Base-by-base conservation (phyloP, 2,888 invertebrate genomes). In the Malachius bipustulatus region DNA sequence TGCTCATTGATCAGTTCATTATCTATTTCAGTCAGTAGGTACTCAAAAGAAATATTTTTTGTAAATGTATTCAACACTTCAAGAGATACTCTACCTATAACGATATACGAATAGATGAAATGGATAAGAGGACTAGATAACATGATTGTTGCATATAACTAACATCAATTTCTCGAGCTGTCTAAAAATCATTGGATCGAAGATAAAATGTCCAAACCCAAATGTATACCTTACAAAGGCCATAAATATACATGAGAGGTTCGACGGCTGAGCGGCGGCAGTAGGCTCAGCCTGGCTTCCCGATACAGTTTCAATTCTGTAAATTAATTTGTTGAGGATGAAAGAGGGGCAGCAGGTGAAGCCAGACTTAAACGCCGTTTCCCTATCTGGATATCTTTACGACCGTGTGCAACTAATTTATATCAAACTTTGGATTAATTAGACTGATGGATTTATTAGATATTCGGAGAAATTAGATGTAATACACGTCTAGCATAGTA, bases 81-180 rank as follows among this genome's bases (percentile, higher is more conserved):
- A n/a, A n/a, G n/a, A n/a, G n/a, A n/a, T n/a, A n/a, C n/a, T n/a
- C n/a, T n/a, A n/a, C n/a, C n/a, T n/a, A n/a, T n/a, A n/a, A n/a
- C n/a, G n/a, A n/a, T n/a, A n/a, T n/a, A n/a, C n/a, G n/a, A n/a
- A n/a, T n/a, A n/a, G n/a, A n/a, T n/a, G n/a, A n/a, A n/a, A n/a
- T n/a, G n/a, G n/a, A n/a, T n/a, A n/a, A n/a, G n/a, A n/a, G n/a
- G n/a, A n/a, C n/a, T n/a, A n/a, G n/a, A n/a, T n/a, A n/a, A n/a
- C n/a, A n/a, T n/a, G n/a, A n/a, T n/a, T n/a, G n/a, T 44, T 47
- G 45, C 45, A 47, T 44, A 46, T 46, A 47, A 44, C 47, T 43
- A 46, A 47, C 47, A 47, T 47, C 47, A 47, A 47, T 47, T 47
- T 47, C 46, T 47, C 47, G 46, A 43, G 42, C 47, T 45, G 47